Evolutionary conservation across 2,888 invertebrate species (phyloP).

Genomic region (Odontocolon sp.): DNA sequence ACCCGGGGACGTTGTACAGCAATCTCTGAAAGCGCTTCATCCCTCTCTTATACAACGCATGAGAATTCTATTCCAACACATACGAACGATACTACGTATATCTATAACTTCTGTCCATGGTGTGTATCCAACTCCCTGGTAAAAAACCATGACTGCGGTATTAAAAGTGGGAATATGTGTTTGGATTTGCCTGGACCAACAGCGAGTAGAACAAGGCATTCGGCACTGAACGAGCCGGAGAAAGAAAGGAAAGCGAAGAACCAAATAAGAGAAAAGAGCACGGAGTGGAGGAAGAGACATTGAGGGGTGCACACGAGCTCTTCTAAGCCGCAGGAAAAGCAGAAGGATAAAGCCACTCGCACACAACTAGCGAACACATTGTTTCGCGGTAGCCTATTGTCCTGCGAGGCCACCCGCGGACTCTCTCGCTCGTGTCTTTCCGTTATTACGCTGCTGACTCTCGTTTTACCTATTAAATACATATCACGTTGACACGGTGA

Average conservation of each 20-base stretch:
- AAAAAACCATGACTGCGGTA: constrained; percentile 36
- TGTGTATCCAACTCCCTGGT: neutral
- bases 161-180: constrained; percentile 29
- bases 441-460: constrained; percentile 52
- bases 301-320: constrained; percentile 32
- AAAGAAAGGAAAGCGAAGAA: constrained; percentile 36
- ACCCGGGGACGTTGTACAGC: neutral
- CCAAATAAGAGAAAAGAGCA: constrained; percentile 12
- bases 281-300: constrained; percentile 1
- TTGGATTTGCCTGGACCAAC: constrained; percentile 25
- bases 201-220: constrained; percentile 21
- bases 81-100: constrained; percentile 23
- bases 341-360: constrained; percentile 64
- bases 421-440: constrained; percentile 43
- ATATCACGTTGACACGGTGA: too few species aligned
- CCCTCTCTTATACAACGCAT: neutral
- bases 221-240: constrained; percentile 1
- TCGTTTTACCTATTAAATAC: constrained; percentile 43
- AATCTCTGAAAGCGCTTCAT: constrained; percentile 4
- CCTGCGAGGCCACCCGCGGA: constrained; percentile 42
- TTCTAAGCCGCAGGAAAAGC: constrained; percentile 68
- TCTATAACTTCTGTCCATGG: neutral
- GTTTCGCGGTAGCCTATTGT: constrained; percentile 66
- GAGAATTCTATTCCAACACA: constrained; percentile 3
- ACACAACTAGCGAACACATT: constrained; percentile 66